These are phyloP conservation scores for Harpagifer antarcticus DNA, from an alignment of 2,797 vertebrate genomes.

Conservation along the genomic window DNA sequence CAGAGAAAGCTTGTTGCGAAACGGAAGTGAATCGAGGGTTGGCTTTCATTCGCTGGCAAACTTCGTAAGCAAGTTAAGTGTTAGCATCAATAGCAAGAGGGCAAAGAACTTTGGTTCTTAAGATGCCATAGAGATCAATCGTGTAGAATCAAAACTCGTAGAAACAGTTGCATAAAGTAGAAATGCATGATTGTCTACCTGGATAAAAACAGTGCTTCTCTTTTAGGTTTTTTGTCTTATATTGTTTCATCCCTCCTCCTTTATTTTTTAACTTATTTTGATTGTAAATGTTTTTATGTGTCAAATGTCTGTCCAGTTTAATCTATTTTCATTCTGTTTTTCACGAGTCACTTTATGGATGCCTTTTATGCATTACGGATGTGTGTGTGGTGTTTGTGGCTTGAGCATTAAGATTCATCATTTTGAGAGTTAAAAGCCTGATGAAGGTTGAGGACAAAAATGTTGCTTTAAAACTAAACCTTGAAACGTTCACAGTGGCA, in stretches of 20 bases:
- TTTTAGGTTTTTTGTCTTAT: too few species aligned
- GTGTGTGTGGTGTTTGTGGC: not conserved
- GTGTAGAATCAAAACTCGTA: too few species aligned
- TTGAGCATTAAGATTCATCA: not conserved
- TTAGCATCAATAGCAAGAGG: not conserved
- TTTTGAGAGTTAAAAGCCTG: not conserved
- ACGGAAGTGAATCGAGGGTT: too few species aligned
- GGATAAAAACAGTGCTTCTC: not conserved
- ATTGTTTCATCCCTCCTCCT: not conserved
- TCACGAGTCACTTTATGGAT: not conserved
- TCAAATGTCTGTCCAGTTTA: not conserved
- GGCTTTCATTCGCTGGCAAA: too few species aligned
- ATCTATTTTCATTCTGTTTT: not conserved
- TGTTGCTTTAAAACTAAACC: slow-evolving; percentile 10
- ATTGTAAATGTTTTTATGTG: not conserved
- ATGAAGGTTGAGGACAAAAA: not conserved
- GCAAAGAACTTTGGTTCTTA: not conserved
- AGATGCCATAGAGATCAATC: not conserved
- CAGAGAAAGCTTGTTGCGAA: too few species aligned
- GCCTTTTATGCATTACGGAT: not conserved
- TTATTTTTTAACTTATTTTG: not conserved
- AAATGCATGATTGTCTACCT: too few species aligned
- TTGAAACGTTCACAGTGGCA: not conserved
- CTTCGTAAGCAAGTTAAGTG: not conserved
- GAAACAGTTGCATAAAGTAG: too few species aligned